A percentile compares a stretch with the other conserved stretches of the same genome.
Evolutionary conservation across 2,888 invertebrate species (phyloP).

Genomic region (Eucera pruinosa): DNA sequence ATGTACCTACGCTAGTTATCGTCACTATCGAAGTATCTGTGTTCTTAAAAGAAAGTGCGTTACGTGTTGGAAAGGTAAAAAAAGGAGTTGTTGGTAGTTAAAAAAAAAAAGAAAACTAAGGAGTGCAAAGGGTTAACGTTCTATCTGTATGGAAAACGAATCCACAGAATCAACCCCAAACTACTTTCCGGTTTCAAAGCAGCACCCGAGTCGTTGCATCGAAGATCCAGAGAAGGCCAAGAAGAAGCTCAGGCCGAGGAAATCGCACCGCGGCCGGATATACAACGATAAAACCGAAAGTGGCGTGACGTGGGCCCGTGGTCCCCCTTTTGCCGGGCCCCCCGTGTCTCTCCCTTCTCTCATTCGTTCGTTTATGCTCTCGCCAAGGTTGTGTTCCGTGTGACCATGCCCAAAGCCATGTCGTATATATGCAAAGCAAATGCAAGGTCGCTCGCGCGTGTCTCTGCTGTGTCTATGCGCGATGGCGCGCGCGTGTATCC

Average conservation of each 20-base stretch:
- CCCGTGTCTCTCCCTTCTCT: slow-evolving; percentile 13
- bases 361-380: slow-evolving; percentile 65
- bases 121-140: too few species aligned
- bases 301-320: slow-evolving; percentile 68
- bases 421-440: slow-evolving; percentile 78
- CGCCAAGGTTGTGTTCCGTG: slow-evolving; percentile 76
- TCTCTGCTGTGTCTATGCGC: slow-evolving; percentile 59
- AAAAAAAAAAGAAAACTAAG: too few species aligned
- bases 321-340: slow-evolving; percentile 51
- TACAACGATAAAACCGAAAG: slow-evolving; percentile 76
- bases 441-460: slow-evolving; percentile 77
- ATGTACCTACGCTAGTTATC: too few species aligned
- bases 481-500: slow-evolving; percentile 20
- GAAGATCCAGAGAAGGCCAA: too few species aligned
- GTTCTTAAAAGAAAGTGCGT: too few species aligned
- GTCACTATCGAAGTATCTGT: too few species aligned
- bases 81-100: too few species aligned
- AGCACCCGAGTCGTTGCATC: too few species aligned
- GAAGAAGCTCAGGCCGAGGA: slow-evolving; percentile 42
- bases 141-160: too few species aligned
- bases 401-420: slow-evolving; percentile 75
- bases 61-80: too few species aligned
- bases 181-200: too few species aligned
- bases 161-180: too few species aligned
- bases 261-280: slow-evolving; percentile 68